A percentile compares a stretch with the other conserved stretches of the same genome.
Evolutionary conservation across 2,113 vertebrate genomes (phyloP).

Genomic region (Amphiprion ocellaris): DNA sequence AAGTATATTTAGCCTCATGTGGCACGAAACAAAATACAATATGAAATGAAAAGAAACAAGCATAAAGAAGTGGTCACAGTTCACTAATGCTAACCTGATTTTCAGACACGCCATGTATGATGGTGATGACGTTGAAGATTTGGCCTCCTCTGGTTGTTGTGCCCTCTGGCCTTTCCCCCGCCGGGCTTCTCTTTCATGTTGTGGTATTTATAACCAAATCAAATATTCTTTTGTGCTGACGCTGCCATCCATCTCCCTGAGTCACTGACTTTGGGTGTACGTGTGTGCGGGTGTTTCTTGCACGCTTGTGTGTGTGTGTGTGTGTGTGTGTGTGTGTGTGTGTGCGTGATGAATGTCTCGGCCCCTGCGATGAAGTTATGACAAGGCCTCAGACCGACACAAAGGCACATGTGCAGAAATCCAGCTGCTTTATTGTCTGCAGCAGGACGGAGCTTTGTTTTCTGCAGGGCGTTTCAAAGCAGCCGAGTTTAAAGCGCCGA

Average conservation of each 20-base stretch:
- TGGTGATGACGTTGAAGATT: slow-evolving; percentile 44
- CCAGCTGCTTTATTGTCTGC: slow-evolving; percentile 83
- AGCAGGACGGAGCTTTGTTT: slow-evolving; percentile 75
- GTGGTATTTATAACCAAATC: slow-evolving; percentile 84
- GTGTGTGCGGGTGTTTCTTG: slow-evolving; percentile 16
- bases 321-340: slow-evolving; percentile 6
- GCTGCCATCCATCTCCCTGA: slow-evolving; percentile 72
- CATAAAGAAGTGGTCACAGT: slow-evolving; percentile 25
- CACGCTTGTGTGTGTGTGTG: slow-evolving; percentile 9
- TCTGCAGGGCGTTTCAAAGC: slow-evolving; percentile 77
- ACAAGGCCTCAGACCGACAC: slow-evolving; percentile 80
- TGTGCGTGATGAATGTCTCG: slow-evolving; percentile 58
- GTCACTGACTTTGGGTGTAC: slow-evolving; percentile 46
- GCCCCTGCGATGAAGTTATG: slow-evolving; percentile 82
- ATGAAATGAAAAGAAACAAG: not conserved
- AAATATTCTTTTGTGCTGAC: slow-evolving; percentile 85
- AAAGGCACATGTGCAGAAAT: slow-evolving; percentile 84
- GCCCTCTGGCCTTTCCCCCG: slow-evolving; percentile 64
- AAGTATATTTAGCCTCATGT: not conserved
- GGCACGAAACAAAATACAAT: not conserved
- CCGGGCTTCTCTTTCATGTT: slow-evolving; percentile 79
- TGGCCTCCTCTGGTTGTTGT: slow-evolving; percentile 51
- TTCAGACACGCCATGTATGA: slow-evolving; percentile 37
- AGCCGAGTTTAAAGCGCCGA: slow-evolving; percentile 66
- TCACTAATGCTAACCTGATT: slow-evolving; percentile 41